Evolutionary conservation across 2,797 vertebrate genomes (phyloP), one percentile per base, ranked within the genome.

Genomic region (Leuciscus waleckii): DNA sequence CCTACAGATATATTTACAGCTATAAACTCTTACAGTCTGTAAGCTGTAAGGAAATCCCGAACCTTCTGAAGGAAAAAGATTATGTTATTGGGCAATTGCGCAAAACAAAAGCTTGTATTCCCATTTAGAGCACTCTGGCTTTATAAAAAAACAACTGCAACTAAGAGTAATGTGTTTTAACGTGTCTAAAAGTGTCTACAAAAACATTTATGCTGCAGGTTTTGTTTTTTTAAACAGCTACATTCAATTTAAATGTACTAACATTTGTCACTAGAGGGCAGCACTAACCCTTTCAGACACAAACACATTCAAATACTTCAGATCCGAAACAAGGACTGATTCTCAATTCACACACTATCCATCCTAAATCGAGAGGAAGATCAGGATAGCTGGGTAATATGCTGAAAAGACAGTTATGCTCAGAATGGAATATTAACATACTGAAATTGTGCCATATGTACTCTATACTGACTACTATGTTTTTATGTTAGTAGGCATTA

Each of bases 181-280:
- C 23, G 8, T 4, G 29, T 19, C 63, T 67, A 51, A 51, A 51
- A 19, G 5, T 26, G 58, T 63, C 61, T 63, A 29, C 26, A 63
- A 63, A 61, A 63, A 32, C 61, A 63, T 32, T 13, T 63, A 63
- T 63, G 26, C 2, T 63, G 26, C 26, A 11, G 23, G 4, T 35
- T 35, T 4, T 5, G 13, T 8, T 56, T 4, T 65, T 79, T 8
- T 35, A 13, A 54, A 49, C 3, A 3, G n/a, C 39, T 49, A 10
- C 5, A 35, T 49, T n/a, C 0, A 39, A 75, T 8, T 63, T 11
- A 80, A 46, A 43, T 35, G 32, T 49, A 21, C 39, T 26, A 43
- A n/a, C 43, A 68, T 9, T 87, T 90, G 81, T 2, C 94, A 93
- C 92, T 88, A 93, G 93, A 90, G 86, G 93, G 93, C 89, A 81